Evolutionary conservation across 2,113 vertebrate species (phyloP).

Genomic region (Podiceps cristatus): DNA sequence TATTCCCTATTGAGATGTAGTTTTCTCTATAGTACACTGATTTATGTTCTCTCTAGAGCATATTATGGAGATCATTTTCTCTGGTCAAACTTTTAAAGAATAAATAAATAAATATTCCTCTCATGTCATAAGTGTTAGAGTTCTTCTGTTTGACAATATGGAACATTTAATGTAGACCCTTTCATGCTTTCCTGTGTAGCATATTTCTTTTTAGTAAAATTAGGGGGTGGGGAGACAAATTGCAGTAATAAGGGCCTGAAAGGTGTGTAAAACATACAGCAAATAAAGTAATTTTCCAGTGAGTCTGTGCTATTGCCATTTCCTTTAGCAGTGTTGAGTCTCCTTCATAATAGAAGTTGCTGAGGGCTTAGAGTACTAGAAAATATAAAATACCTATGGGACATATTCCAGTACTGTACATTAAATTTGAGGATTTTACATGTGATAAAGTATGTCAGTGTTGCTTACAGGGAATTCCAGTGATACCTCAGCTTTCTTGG

Average conservation of each 20-base stretch:
- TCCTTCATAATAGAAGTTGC: constrained; percentile 74
- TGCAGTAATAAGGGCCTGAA: constrained; percentile 58
- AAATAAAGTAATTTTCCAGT: constrained; percentile 73
- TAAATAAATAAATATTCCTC: constrained; percentile 1
- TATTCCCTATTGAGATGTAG: neutral
- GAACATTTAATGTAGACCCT: constrained; percentile 24
- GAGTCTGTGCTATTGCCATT: constrained; percentile 65
- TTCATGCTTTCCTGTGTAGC: neutral
- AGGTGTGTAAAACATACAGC: constrained; percentile 38
- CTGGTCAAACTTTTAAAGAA: constrained; percentile 40
- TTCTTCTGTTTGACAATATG: constrained; percentile 9
- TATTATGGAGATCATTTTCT: neutral
- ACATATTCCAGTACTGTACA: constrained; percentile 81
- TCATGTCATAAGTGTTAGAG: neutral
- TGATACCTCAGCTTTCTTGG: constrained; percentile 87
- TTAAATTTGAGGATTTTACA: constrained; percentile 91
- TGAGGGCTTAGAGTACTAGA: constrained; percentile 77
- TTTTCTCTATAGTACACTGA: neutral
- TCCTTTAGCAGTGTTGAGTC: constrained; percentile 70
- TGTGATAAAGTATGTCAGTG: constrained; percentile 88
- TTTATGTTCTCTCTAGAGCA: neutral
- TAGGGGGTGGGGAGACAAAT: constrained; percentile 41
- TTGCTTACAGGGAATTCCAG: constrained; percentile 87
- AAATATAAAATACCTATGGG: constrained; percentile 82
- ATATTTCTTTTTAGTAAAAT: constrained; percentile 69